Base-by-base conservation (phyloP, 2,888 invertebrate genomes). In the Operophtera brumata region DNA sequence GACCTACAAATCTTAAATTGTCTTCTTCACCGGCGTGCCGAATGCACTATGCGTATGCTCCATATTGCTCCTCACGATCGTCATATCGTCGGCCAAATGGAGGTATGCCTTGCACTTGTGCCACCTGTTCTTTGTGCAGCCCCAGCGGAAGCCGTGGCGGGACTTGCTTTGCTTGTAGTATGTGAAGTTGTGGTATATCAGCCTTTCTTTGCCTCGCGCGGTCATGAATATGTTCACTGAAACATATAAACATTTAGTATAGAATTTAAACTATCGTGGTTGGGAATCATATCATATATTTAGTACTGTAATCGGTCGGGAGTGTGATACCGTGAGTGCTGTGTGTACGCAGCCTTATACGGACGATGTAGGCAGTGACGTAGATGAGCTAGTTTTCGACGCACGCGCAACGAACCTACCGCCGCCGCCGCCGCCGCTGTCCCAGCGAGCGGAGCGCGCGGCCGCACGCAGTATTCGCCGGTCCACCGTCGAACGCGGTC, bases 151-250 rank as follows among this genome's bases (percentile, higher is more conserved):
- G 0, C 90, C 90, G 44, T 66, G 74, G 12, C 81, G 72, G 1
- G 87, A 87, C 11, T 81, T 71, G 57, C 83, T 86, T 61, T 89
- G 89, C 67, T 89, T 88, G 73, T 89, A 90, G 66, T 89, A 90
- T 0, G 88, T 86, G 62, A 76, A 88, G 69, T 88, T 78, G 60
- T 84, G 64, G 64, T 80, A 84, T 28, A 90, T 73, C 52, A 89
- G 65, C 11, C 89, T 68, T 71, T 88, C 89, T 59, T 88, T 90
- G 5, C 90, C 90, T 8, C 88, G 77, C 5, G 82, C 49, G 49
- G 89, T 90, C 89, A 89, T 89, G 71, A 90, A 90, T 77, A 90
- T 89, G 69, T 89, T 89, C 64, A 90, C 89, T 90, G 88, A 76
- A 89, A 89, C 48, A 52, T 45, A 51, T 1, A 49, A 4, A 20